A percentile compares a stretch with the other conserved stretches of the same genome.
Evolutionary conservation across 2,797 vertebrate genomes (phyloP).

Genomic region (Holocentrus rufus): DNA sequence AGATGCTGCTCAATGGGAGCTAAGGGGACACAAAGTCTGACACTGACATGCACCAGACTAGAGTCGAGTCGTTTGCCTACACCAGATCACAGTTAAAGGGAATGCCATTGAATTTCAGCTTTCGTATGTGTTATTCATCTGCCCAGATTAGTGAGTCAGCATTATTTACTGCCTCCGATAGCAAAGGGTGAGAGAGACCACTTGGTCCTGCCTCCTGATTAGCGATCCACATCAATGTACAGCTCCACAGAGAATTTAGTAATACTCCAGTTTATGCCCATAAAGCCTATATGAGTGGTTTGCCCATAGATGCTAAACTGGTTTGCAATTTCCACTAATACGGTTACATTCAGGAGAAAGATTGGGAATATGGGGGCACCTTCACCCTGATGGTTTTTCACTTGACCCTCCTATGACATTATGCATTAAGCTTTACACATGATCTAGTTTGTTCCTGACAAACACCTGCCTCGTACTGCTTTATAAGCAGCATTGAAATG

Average conservation of each 20-base stretch:
- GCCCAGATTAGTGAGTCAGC: conserved; percentile 34
- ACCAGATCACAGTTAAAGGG: conserved; percentile 45
- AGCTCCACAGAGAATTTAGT: conserved; percentile 35
- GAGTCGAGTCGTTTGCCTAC: conserved; percentile 24
- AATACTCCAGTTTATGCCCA: conserved; percentile 24
- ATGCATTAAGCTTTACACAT: neutral
- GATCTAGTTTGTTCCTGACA: conserved; percentile 21
- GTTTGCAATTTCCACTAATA: conserved; percentile 12
- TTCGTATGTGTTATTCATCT: conserved; percentile 36
- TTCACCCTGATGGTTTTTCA: conserved; percentile 1
- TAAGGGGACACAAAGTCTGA: conserved; percentile 74
- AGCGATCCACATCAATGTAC: conserved; percentile 18
- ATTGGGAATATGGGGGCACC: conserved; percentile 8
- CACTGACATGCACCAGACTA: conserved; percentile 22
- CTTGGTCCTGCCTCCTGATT: conserved; percentile 10
- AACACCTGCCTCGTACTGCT: neutral
- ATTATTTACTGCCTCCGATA: conserved; percentile 3
- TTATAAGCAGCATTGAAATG: neutral
- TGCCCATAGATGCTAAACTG: conserved; percentile 20
- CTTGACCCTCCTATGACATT: neutral
- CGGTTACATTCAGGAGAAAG: conserved; percentile 9
- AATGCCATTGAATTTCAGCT: conserved; percentile 44
- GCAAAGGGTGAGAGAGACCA: conserved; percentile 33
- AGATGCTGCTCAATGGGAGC: conserved; percentile 91
- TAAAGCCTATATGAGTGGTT: neutral